Evolutionary conservation across 2,113 vertebrate species (phyloP).

Genomic region (Tor tambroides): DNA sequence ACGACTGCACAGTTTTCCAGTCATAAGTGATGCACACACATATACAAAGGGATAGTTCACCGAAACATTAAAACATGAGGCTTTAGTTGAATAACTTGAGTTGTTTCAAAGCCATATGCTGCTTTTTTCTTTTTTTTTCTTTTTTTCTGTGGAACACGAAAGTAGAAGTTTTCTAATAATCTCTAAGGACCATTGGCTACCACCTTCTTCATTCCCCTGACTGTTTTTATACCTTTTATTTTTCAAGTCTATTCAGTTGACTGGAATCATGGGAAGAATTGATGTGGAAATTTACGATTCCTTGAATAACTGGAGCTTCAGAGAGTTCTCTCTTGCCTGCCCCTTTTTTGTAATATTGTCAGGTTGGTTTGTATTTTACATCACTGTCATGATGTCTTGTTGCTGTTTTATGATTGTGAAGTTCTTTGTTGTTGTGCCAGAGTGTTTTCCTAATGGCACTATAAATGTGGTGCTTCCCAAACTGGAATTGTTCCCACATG

Average conservation of each 20-base stretch:
- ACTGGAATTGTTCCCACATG: conserved; percentile 65
- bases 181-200: neutral
- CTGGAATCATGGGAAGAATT: conserved; percentile 1
- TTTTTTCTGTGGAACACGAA: neutral
- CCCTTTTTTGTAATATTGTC: neutral
- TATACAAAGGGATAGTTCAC: neutral
- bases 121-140: no score
- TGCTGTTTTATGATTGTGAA: neutral
- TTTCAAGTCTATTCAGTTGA: neutral
- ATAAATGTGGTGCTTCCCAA: conserved; percentile 71
- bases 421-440: conserved; percentile 52
- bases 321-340: conserved; percentile 9
- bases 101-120: neutral
- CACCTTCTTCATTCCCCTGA: neutral
- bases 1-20: neutral
- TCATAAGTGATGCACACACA: neutral
- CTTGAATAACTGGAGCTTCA: neutral
- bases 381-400: neutral
- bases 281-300: conserved; percentile 8
- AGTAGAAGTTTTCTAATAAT: neutral
- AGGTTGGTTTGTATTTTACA: conserved; percentile 2
- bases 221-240: neutral
- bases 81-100: no score
- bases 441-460: conserved; percentile 75
- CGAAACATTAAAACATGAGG: neutral